Evolutionary conservation across 2,113 vertebrate genomes (phyloP).

Genomic region (Myiopsitta monachus): DNA sequence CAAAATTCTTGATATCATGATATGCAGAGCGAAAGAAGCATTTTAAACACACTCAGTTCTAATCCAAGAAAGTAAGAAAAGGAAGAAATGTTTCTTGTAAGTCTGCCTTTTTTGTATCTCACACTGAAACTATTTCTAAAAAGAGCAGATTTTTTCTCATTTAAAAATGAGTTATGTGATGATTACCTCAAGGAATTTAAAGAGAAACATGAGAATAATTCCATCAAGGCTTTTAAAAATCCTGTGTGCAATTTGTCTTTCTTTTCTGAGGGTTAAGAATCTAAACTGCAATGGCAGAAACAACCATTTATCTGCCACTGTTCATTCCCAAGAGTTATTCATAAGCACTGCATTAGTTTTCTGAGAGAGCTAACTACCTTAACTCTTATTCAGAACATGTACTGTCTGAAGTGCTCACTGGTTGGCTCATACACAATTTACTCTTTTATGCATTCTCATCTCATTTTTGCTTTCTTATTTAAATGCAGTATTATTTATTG

Average conservation of each 20-base stretch:
- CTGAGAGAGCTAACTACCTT: neutral
- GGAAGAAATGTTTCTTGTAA: neutral
- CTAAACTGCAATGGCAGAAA: neutral
- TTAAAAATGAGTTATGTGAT: slow-evolving; percentile 18
- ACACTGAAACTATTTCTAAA: neutral
- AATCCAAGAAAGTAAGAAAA: neutral
- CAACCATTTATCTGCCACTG: neutral
- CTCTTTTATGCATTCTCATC: slow-evolving; percentile 30
- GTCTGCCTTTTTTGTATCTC: neutral
- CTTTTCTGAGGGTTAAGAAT: slow-evolving; percentile 14
- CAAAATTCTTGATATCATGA: neutral
- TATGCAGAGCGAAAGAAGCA: neutral
- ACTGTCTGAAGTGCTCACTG: neutral
- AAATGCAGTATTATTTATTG: slow-evolving; percentile 34
- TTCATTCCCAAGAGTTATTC: slow-evolving; percentile 20
- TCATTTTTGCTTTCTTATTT: slow-evolving; percentile 51
- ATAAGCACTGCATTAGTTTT: neutral
- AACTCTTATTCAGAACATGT: neutral
- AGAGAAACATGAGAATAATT: slow-evolving; percentile 46
- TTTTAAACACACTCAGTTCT: neutral
- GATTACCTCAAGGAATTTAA: slow-evolving; percentile 42
- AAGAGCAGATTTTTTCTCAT: slow-evolving; percentile 1
- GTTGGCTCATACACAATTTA: slow-evolving; percentile 6
- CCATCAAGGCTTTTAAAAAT: slow-evolving; percentile 39
- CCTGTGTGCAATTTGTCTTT: slow-evolving; percentile 9